These are phyloP conservation scores for Holacanthus passer DNA, from an alignment of 2,113 vertebrate genomes.

Conservation along the genomic window DNA sequence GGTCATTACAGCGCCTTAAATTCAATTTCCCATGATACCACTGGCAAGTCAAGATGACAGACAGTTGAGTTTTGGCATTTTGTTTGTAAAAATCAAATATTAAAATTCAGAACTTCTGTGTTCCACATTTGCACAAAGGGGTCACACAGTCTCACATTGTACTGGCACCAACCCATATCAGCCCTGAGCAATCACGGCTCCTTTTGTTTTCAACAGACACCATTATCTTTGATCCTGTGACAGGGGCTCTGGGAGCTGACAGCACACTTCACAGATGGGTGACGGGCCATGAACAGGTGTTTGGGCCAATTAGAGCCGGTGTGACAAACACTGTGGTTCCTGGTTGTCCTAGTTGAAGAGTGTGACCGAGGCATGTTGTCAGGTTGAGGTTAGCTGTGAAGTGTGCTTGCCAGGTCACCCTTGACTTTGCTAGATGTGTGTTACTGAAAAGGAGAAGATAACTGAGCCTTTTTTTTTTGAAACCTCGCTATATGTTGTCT, in stretches of 20 bases:
- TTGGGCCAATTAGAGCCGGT: constrained; percentile 51
- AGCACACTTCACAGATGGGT: constrained; percentile 40
- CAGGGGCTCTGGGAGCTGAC: constrained; percentile 21
- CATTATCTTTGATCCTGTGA: constrained; percentile 45
- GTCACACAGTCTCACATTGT: neutral
- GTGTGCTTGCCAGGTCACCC: constrained; percentile 1
- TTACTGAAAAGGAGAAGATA: neutral
- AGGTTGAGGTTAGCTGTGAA: constrained; percentile 36
- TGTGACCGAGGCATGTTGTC: constrained; percentile 14
- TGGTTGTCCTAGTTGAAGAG: neutral
- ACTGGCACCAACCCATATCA: neutral
- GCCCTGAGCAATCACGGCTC: neutral
- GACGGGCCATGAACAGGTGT: constrained; percentile 23
- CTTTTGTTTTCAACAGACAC: constrained; percentile 9
- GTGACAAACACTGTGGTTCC: constrained; percentile 35
- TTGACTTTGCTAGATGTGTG: neutral
- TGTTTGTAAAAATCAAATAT: neutral
- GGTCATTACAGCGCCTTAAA: neutral
- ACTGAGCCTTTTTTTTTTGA: neutral
- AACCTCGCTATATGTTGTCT: neutral
- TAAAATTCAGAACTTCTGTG: neutral
- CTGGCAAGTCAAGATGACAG: neutral
- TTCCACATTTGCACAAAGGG: neutral
- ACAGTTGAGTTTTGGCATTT: neutral
- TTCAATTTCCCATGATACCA: neutral